Conservation (phyloP, 2,113 vertebrate genomes). For the Protomyctophum bolini region DNA sequence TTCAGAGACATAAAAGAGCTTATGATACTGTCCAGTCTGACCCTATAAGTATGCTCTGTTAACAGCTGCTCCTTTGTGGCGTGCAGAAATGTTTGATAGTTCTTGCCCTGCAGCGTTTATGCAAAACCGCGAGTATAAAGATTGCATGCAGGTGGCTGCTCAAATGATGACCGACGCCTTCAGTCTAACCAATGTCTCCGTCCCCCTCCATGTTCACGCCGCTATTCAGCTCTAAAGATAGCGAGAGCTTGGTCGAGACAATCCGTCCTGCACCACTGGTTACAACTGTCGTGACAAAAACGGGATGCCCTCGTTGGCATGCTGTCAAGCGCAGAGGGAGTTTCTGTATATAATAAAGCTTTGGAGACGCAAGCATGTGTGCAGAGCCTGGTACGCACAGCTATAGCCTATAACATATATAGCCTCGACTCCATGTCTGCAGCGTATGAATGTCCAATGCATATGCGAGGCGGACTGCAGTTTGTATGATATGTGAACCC, state of each 20-base stretch:
- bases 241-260: too few relatives aligned
- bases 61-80: neutral
- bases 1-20: conserved; percentile 73
- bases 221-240: neutral
- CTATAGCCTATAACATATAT: neutral
- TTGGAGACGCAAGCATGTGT: conserved; percentile 1
- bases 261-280: neutral
- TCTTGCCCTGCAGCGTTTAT: conserved; percentile 7
- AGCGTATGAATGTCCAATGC: conserved; percentile 3
- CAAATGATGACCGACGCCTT: neutral
- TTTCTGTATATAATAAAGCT: conserved; percentile 33
- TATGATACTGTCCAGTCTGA: conserved; percentile 39
- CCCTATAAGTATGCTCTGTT: conserved; percentile 17
- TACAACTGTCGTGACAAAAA: conserved; percentile 13
- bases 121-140: conserved; percentile 12
- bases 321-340: neutral
- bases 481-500: conserved; percentile 15
- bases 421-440: neutral
- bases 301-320: neutral
- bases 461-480: neutral
- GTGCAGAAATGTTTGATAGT: conserved; percentile 1
- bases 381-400: neutral
- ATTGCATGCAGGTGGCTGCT: conserved; percentile 44
- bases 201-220: neutral
- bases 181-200: neutral